A percentile compares a stretch with the other conserved stretches of the same genome.
These are phyloP conservation scores for Eulemur rubriventer DNA, from an alignment of 2,797 vertebrate species.

Conservation along the genomic window DNA sequence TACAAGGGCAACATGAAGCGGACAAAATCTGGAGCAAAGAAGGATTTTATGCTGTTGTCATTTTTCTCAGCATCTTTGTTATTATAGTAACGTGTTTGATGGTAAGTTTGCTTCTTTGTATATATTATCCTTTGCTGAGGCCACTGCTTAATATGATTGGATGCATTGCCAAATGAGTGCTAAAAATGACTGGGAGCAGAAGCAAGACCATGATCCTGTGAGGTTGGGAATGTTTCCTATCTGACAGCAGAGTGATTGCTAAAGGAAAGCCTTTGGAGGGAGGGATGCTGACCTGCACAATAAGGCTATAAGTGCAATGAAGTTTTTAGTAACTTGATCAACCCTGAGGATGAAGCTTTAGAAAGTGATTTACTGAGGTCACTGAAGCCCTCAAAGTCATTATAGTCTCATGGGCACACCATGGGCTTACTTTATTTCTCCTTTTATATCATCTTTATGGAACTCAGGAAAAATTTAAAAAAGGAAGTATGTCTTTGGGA, in stretches of 20 bases:
- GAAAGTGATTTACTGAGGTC: conserved; percentile 36
- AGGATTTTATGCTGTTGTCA: conserved; percentile 91
- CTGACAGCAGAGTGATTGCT: background rate
- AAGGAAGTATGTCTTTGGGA: conserved; percentile 6
- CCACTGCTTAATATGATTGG: conserved; percentile 35
- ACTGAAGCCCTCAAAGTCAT: background rate
- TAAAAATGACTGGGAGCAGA: conserved; percentile 18
- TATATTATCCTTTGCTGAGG: conserved; percentile 62
- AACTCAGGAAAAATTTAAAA: background rate
- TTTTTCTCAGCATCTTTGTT: conserved; percentile 94
- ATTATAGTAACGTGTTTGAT: conserved; percentile 93
- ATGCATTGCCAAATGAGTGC: background rate
- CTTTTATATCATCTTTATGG: conserved; percentile 53
- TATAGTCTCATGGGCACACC: background rate
- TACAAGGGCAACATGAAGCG: conserved; percentile 91
- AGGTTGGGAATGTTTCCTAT: background rate
- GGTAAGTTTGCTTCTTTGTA: conserved; percentile 87
- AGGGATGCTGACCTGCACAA: background rate
- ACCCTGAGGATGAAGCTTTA: conserved; percentile 38
- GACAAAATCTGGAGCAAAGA: conserved; percentile 93
- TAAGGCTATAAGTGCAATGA: background rate
- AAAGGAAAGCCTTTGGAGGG: conserved; percentile 51
- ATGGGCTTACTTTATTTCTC: conserved; percentile 54
- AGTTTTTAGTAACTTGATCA: conserved; percentile 61
- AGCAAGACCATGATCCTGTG: background rate